A percentile compares a stretch with the other conserved stretches of the same genome.
Evolutionary conservation across 2,797 vertebrate species (phyloP).

Genomic region (Ara ararauna): DNA sequence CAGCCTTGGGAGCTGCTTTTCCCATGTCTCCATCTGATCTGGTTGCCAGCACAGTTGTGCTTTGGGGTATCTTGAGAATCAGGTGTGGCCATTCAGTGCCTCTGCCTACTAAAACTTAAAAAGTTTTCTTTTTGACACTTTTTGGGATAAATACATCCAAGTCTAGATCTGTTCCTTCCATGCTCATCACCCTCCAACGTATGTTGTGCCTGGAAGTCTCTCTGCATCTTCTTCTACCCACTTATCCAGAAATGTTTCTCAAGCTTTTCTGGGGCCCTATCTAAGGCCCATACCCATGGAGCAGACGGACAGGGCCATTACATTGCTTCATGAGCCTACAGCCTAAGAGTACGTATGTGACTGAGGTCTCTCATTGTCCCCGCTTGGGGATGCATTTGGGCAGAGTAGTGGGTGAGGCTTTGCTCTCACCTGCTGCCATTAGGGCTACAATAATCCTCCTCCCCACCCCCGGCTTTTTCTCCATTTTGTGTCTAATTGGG

Average conservation of each 20-base stretch:
- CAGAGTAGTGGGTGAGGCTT: not conserved
- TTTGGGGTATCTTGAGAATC: not conserved
- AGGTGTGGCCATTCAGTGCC: not conserved
- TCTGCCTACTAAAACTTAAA: not conserved
- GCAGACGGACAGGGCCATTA: accelerated
- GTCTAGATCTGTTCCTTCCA: not conserved
- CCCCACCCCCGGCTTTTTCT: not conserved
- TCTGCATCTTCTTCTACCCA: not conserved
- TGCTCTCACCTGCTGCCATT: not conserved
- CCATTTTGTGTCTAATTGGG: not conserved
- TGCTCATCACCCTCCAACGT: not conserved
- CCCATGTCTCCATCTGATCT: not conserved
- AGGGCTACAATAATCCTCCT: not conserved
- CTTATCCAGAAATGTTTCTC: not conserved
- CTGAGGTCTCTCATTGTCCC: not conserved
- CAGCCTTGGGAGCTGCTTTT: not conserved
- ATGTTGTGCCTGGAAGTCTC: not conserved
- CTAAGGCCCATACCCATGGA: not conserved
- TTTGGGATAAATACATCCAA: not conserved
- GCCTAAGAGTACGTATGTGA: accelerated
- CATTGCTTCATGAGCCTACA: not conserved
- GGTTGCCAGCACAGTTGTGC: accelerated
- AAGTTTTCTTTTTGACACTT: not conserved
- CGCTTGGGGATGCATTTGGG: not conserved
- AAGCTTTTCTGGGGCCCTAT: not conserved